Evolutionary conservation across 2,888 invertebrate species (phyloP).

Genomic region (Pemphredon lugubris): DNA sequence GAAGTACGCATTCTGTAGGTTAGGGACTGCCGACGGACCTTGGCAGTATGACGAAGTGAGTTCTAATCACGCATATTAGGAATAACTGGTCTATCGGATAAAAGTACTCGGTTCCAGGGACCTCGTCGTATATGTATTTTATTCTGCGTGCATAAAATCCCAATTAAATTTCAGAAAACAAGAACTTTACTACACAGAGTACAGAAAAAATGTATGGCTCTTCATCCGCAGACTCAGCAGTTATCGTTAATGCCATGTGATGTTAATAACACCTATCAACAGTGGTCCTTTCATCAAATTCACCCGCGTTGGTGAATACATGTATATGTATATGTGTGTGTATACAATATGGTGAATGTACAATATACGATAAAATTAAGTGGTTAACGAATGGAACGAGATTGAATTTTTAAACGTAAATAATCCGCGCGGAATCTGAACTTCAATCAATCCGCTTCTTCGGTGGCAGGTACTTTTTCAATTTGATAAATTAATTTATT

Average conservation of each 20-base stretch:
- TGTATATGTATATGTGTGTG: no score
- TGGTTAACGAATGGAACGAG: no score
- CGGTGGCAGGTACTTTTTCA: no score
- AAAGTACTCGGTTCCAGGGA: neutral
- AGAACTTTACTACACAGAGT: conserved; percentile 89
- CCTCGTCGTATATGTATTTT: neutral
- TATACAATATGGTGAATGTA: no score
- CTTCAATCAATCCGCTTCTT: no score
- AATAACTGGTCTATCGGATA: neutral
- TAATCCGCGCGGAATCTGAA: no score
- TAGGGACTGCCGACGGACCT: conserved; percentile 96
- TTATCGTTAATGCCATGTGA: conserved; percentile 92
- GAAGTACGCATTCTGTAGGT: conserved; percentile 93
- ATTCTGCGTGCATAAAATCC: neutral
- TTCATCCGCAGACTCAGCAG: conserved; percentile 91
- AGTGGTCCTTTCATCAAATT: conserved; percentile 92
- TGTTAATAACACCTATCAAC: conserved; percentile 91
- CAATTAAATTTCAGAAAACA: conserved; percentile 82
- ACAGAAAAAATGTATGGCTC: conserved; percentile 90
- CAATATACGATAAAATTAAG: no score
- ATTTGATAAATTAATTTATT: no score
- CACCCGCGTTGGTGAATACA: conserved; percentile 86
- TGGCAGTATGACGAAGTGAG: conserved; percentile 93
- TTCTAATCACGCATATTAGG: neutral
- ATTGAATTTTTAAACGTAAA: no score